These are phyloP conservation scores for Anodontia alba DNA, from an alignment of 2,888 invertebrate species.

Conservation along the genomic window DNA sequence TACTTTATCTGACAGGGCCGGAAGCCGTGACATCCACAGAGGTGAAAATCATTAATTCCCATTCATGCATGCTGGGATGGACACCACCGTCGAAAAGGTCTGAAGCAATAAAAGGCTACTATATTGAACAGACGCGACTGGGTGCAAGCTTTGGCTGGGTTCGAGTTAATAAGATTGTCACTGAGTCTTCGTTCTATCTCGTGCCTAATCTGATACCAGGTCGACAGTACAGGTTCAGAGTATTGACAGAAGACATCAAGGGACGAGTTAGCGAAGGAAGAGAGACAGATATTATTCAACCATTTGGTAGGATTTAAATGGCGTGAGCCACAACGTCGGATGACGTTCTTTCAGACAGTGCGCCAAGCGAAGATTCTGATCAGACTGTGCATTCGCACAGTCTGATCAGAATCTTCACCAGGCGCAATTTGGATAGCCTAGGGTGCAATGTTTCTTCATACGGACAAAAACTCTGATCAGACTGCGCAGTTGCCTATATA, in stretches of 20 bases:
- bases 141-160: not conserved
- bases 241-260: not conserved
- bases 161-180: not conserved
- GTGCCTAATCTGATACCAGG: not conserved
- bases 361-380: too few relatives aligned
- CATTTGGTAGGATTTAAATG: not conserved
- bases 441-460: too few relatives aligned
- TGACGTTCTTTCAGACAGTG: too few relatives aligned
- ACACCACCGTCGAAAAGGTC: not conserved
- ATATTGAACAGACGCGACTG: not conserved
- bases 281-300: not conserved
- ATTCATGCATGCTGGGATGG: not conserved
- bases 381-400: too few relatives aligned
- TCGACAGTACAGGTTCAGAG: not conserved
- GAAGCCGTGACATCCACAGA: not conserved
- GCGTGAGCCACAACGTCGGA: too few relatives aligned
- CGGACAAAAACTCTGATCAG: too few relatives aligned
- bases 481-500: too few relatives aligned
- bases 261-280: not conserved
- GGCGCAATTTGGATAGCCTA: too few relatives aligned
- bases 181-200: not conserved
- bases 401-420: too few relatives aligned
- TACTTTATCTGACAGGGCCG: not conserved
- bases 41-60: not conserved
- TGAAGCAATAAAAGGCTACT: not conserved